phyloP scores from a whole-genome alignment of 2,888 invertebrate genomes.

The Eutolmus rufibarbis region DNA sequence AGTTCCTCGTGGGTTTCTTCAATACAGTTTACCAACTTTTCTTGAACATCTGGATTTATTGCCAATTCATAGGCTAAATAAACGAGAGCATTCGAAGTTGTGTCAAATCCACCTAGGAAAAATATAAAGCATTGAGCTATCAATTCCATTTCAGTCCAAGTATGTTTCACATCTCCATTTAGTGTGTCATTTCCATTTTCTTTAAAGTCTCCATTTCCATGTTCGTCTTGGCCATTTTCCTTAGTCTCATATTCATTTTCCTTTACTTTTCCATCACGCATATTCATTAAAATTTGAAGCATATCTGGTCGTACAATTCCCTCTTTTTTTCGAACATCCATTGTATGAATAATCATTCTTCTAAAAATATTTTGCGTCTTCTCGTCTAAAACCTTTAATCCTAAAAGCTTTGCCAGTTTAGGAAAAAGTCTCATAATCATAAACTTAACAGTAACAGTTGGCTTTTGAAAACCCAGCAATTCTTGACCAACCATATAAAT shows the following conservation, averaged over 20 bases:
- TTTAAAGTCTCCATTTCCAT: slow-evolving; percentile 49
- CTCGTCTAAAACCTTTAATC: slow-evolving; percentile 45
- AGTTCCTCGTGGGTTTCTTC: slow-evolving; percentile 58
- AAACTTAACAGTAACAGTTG: slow-evolving; percentile 40
- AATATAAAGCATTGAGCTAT: slow-evolving; percentile 1
- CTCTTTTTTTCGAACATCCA: slow-evolving; percentile 63
- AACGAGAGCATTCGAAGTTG: slow-evolving; percentile 62
- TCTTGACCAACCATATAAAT: slow-evolving; percentile 66
- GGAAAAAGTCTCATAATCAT: slow-evolving; percentile 48
- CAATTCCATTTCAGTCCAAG: slow-evolving; percentile 40
- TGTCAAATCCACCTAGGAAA: slow-evolving; percentile 3
- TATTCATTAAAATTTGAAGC: slow-evolving; percentile 65
- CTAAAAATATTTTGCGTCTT: slow-evolving; percentile 60
- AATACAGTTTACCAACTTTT: slow-evolving; percentile 64
- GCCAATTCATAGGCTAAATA: slow-evolving; percentile 68
- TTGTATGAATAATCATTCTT: slow-evolving; percentile 61
- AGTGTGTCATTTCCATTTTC: slow-evolving; percentile 57
- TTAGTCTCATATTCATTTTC: slow-evolving; percentile 54
- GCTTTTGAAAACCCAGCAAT: slow-evolving; percentile 55
- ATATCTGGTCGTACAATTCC: slow-evolving; percentile 66
- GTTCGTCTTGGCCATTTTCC: slow-evolving; percentile 53
- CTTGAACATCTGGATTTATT: slow-evolving; percentile 67
- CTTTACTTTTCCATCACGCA: slow-evolving; percentile 55
- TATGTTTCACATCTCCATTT: slow-evolving; percentile 45
- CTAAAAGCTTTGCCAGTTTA: slow-evolving; percentile 45